Evolutionary conservation across 2,888 invertebrate genomes (phyloP).

Genomic region (Sphinx pinastri): DNA sequence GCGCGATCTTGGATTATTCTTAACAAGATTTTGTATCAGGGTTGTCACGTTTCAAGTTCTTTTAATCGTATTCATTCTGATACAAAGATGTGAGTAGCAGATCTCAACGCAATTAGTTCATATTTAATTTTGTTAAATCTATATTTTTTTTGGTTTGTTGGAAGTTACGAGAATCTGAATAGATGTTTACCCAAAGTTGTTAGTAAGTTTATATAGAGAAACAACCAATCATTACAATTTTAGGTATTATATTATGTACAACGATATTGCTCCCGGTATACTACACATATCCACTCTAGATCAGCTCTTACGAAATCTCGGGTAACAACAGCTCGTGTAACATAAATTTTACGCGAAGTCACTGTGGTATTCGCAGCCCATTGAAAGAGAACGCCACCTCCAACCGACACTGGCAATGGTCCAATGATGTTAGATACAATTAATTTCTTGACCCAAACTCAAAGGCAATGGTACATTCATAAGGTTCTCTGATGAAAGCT

Average conservation of each 20-base stretch:
- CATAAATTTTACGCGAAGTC: slow-evolving; percentile 7
- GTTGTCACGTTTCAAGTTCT: slow-evolving; percentile 1
- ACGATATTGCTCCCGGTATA: no score
- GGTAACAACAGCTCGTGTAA: slow-evolving; percentile 14
- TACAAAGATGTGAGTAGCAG: background rate
- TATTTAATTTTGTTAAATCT: no score
- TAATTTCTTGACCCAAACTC: slow-evolving; percentile 18
- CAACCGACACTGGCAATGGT: background rate
- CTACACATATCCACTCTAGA: background rate
- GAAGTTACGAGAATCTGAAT: no score
- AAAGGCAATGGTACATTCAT: slow-evolving; percentile 5
- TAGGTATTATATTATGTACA: no score
- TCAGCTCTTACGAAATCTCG: background rate
- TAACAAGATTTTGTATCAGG: slow-evolving; percentile 49
- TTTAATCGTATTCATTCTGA: background rate
- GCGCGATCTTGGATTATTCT: slow-evolving; percentile 55
- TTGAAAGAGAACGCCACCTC: slow-evolving; percentile 3
- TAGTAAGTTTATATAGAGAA: no score
- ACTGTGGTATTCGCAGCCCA: slow-evolving; percentile 19
- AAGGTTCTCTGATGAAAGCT: background rate
- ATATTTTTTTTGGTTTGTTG: no score
- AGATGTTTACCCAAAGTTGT: no score
- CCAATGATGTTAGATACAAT: slow-evolving; percentile 12
- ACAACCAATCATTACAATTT: no score
- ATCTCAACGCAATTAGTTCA: no score